A percentile compares a stretch with the other conserved stretches of the same genome.
phyloP scores from a whole-genome alignment of 2,113 vertebrate species.

The Agapornis roseicollis region DNA sequence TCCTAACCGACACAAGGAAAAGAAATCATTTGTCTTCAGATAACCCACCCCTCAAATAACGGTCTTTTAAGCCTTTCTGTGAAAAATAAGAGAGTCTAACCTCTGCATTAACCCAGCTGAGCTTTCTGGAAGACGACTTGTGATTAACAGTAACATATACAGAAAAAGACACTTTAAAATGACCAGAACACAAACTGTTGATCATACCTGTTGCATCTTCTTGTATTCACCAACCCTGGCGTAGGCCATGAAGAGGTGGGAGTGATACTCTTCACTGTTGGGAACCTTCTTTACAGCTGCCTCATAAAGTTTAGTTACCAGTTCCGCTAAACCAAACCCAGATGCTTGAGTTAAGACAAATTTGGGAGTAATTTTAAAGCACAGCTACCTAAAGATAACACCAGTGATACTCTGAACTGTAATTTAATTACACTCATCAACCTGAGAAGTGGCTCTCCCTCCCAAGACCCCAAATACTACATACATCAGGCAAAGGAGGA shows the following conservation, averaged over 20 bases:
- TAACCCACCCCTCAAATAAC: neutral
- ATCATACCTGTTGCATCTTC: constrained; percentile 97
- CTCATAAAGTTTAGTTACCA: constrained; percentile 97
- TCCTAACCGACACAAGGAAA: neutral
- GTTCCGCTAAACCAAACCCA: constrained; percentile 83
- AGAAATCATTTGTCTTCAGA: neutral
- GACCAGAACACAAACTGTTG: neutral
- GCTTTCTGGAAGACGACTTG: neutral
- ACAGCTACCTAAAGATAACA: neutral
- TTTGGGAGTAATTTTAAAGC: neutral
- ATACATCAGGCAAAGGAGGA: neutral
- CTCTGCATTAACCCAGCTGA: neutral
- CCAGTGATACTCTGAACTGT: neutral
- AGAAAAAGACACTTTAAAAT: neutral
- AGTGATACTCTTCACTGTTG: constrained; percentile 96
- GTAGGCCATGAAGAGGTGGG: constrained; percentile 99
- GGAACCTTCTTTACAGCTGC: constrained; percentile 97
- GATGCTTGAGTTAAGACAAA: neutral
- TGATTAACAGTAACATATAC: fast-evolving
- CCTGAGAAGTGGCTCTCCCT: neutral
- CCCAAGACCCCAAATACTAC: neutral
- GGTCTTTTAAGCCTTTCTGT: neutral
- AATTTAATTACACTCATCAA: neutral
- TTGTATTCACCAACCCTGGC: constrained; percentile 98
- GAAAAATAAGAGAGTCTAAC: neutral